Base-by-base conservation (phyloP, 2,113 vertebrate species). In the Myiagra hebetior region DNA sequence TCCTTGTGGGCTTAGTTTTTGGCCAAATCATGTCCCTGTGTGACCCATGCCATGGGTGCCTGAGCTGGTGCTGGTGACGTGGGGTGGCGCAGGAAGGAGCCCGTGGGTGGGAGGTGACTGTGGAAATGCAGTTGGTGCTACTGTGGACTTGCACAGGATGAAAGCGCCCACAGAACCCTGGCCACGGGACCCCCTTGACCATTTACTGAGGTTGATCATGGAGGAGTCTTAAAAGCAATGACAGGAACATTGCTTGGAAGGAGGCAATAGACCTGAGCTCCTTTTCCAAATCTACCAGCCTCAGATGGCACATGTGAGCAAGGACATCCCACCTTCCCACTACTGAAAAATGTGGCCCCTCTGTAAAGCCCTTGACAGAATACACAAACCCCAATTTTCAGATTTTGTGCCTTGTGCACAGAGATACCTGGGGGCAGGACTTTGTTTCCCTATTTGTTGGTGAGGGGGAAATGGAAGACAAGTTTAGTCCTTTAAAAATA, bases 61-160 rank as follows among this genome's bases (percentile, higher is more conserved):
- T 20, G 37, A 53, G 39, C 15, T 63, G 7, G 60, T 42, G 49
- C 49, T 2, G 3, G 37, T 70, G 85, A 30, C 28, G 23, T 0
- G 3, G 46, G 59, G 37, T 0, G 3, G 49, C 1, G 3, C 9
- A 63, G 39, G 33, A 62, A 50, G 9, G 69, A 78, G 52, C 47
- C 50, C 59, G 15, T 0, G 11, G 49, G n/a, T 26, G 53, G 64
- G 63, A 0, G 0, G 41, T 4, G 2, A 53, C 41, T 1, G 1
- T 76, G 46, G 46, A 44, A 89, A 52, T 31, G 15, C 0, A 6
- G 15, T 17, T 0, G 0, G 31, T 56, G 55, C 81, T 68, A 2
- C 46, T 31, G 46, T 2, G 9, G 52, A 14, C 18, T 37, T 33
- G 35, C 18, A 35, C 0, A 0, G 62, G 60, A 22, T 67, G 21